phyloP scores from a whole-genome alignment of 2,113 vertebrate species.

The Gymnobelideus leadbeateri region DNA sequence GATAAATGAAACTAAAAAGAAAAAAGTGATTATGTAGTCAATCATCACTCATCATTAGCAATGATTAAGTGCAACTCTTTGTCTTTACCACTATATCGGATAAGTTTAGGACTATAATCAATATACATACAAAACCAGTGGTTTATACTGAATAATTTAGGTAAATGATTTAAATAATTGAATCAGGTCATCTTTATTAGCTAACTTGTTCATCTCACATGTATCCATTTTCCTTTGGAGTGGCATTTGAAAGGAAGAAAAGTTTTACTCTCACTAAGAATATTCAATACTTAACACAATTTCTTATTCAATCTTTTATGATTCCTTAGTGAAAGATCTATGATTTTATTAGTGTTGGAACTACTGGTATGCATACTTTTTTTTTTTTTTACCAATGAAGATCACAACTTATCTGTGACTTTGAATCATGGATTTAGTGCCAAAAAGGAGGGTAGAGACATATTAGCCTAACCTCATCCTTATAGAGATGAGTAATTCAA shows the following conservation, averaged over 20 bases:
- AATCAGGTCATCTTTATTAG: constrained; percentile 1
- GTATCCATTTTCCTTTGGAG: not conserved
- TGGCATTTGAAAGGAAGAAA: constrained; percentile 14
- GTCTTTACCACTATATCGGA: not conserved
- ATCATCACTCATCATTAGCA: not conserved
- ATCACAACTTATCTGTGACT: not conserved
- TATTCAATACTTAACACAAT: constrained; percentile 27
- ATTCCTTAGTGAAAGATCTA: not conserved
- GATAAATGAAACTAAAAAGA: not conserved
- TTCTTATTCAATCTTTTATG: not conserved
- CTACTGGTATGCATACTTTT: not conserved
- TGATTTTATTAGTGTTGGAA: not conserved
- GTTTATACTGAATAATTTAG: not conserved
- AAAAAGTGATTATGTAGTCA: not conserved
- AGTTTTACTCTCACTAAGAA: constrained; percentile 9
- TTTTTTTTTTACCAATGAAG: not conserved
- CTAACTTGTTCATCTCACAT: not conserved
- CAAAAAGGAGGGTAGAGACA: not conserved
- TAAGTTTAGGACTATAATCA: too few relatives aligned
- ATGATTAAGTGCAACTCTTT: not conserved
- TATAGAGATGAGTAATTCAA: not conserved
- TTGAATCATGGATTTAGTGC: not conserved
- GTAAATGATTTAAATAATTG: not conserved
- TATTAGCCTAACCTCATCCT: not conserved
- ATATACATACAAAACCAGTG: not conserved